These are phyloP conservation scores for Diceros bicornis DNA, from an alignment of 2,797 vertebrate genomes.

Conservation along the genomic window DNA sequence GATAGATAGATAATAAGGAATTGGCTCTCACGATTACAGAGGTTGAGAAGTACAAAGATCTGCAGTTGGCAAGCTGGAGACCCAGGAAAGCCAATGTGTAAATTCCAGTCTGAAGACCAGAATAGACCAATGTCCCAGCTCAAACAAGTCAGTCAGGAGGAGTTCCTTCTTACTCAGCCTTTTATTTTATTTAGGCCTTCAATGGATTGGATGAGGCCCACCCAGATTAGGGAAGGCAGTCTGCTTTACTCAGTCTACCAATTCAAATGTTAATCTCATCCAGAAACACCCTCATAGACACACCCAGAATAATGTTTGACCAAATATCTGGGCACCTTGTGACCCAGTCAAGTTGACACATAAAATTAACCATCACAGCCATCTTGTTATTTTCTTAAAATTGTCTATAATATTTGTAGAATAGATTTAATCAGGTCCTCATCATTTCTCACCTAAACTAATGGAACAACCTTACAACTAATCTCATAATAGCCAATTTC, in stretches of 20 bases:
- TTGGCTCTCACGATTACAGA: background rate
- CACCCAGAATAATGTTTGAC: background rate
- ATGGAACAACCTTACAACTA: background rate
- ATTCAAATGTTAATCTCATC: background rate
- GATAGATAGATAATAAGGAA: background rate
- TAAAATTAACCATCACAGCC: background rate
- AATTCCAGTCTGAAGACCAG: background rate
- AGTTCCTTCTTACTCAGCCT: background rate
- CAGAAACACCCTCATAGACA: background rate
- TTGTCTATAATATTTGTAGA: constrained; percentile 23
- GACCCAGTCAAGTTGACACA: background rate
- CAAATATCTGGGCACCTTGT: background rate
- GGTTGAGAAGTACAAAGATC: background rate
- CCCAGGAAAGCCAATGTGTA: background rate
- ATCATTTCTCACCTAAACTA: constrained; percentile 31
- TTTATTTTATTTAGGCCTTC: background rate
- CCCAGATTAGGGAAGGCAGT: background rate
- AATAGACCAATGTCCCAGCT: background rate
- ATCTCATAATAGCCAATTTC: background rate
- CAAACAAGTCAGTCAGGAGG: background rate
- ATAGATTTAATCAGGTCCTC: background rate
- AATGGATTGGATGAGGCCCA: background rate
- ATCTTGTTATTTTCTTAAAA: constrained; percentile 42
- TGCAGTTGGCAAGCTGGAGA: background rate
- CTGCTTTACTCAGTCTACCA: background rate